Evolutionary conservation across 2,113 vertebrate species (phyloP), one percentile per base, ranked within the genome.

Genomic region (Hepsetus odoe): DNA sequence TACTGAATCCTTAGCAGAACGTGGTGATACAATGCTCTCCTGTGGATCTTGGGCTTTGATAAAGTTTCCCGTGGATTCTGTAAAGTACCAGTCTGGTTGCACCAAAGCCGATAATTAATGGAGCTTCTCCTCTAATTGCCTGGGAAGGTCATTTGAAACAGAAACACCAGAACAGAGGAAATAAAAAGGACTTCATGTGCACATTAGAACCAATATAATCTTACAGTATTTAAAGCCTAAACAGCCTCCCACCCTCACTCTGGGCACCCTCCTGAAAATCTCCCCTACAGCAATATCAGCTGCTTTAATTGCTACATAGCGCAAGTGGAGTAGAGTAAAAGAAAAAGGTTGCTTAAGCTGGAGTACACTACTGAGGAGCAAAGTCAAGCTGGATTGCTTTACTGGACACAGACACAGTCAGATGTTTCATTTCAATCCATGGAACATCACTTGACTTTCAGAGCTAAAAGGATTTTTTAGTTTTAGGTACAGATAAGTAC

Each of bases 41-140:
- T 71, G 83, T 65, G 70, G 56, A 72, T 78, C 79, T 72, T 7
- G n/a, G 49, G 55, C 80, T 84, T 82, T 84, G 80, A 80, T 74
- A 67, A 83, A 76, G 74, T 62, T 81, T 84, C 85, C 73, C 73
- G 72, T 73, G 42, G 72, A 74, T 74, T 76, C 72, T 44, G 53
- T 79, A 82, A 82, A 83, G 76, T 78, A 72, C 66, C 80, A 69
- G 79, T 80, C 78, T 85, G 74, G 61, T 80, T 80, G 59, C 76
- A 77, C 81, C 73, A 80, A 83, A 82, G 74, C 81, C 26, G 81
- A 80, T 87, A 84, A 85, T 85, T 83, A 83, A 83, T 80, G 83
- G 76, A 26, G 71, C 80, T 32, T 80, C 73, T 83, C 55, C 77
- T 81, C 65, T 79, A 79, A 81, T 82, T 80, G 76, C 83, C 72